These are phyloP conservation scores for Harpagus bidentatus DNA, from an alignment of 2,113 vertebrate genomes.

Conservation along the genomic window DNA sequence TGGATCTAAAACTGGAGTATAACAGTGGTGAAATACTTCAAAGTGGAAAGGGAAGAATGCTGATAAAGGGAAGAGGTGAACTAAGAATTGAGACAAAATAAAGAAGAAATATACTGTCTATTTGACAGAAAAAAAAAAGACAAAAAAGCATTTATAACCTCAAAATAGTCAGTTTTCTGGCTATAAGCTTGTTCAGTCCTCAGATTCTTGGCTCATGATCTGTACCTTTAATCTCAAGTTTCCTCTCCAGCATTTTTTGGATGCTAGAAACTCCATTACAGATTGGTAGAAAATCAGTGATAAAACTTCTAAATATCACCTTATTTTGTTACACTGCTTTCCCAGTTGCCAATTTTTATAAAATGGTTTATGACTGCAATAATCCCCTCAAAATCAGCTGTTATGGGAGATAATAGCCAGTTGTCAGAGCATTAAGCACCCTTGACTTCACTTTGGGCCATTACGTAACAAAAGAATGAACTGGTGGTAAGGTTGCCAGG, in stretches of 20 bases:
- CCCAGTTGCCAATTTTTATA: slow-evolving; percentile 60
- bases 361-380: slow-evolving; percentile 67
- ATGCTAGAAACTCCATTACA: slow-evolving; percentile 32
- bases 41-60: background rate
- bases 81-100: background rate
- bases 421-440: slow-evolving; percentile 72
- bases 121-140: background rate
- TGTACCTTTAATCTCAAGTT: background rate
- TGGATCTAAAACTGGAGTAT: background rate
- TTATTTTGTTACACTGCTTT: slow-evolving; percentile 58
- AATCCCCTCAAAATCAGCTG: slow-evolving; percentile 69
- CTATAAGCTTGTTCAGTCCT: background rate
- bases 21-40: background rate
- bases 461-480: slow-evolving; percentile 70
- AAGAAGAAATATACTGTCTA: background rate
- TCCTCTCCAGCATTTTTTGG: slow-evolving; percentile 25
- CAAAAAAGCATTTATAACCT: background rate
- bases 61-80: background rate
- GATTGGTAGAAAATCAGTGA: slow-evolving; percentile 36
- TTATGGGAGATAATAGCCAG: slow-evolving; percentile 64
- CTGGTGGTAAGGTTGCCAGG: slow-evolving; percentile 65
- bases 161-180: background rate
- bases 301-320: slow-evolving; percentile 50
- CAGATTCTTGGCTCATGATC: background rate
- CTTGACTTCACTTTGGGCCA: slow-evolving; percentile 68